Percentiles rank a stretch among this genome's conserved stretches.
phyloP scores from a whole-genome alignment of 2,888 invertebrate genomes.

The Eucera pruinosa region DNA sequence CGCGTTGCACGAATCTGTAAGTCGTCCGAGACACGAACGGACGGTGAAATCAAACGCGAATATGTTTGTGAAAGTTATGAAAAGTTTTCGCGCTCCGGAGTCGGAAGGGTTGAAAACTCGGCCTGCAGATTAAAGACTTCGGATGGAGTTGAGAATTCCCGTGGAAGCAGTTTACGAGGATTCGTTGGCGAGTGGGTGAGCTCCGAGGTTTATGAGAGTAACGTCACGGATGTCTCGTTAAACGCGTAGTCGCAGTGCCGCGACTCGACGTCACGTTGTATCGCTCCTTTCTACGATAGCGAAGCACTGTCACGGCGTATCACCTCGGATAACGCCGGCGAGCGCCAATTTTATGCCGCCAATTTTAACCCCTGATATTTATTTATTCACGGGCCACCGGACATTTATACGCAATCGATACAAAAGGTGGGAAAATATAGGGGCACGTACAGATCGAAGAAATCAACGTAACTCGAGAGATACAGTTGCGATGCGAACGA shows the following conservation, averaged over 20 bases:
- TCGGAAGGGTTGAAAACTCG: neutral
- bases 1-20: too few species aligned
- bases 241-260: constrained; percentile 51
- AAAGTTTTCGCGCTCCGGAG: constrained; percentile 6
- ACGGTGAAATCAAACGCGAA: too few species aligned
- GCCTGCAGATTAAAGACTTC: constrained; percentile 38
- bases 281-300: constrained; percentile 35
- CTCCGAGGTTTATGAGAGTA: constrained; percentile 69
- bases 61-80: neutral
- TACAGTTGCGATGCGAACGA: too few species aligned
- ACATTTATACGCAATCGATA: neutral
- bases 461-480: too few species aligned
- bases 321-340: constrained; percentile 31
- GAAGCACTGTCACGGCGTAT: constrained; percentile 32
- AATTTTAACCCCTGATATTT: constrained; percentile 49
- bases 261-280: constrained; percentile 64
- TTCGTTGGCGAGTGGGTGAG: constrained; percentile 34
- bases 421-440: too few species aligned
- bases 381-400: constrained; percentile 12
- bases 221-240: constrained; percentile 73
- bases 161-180: constrained; percentile 36
- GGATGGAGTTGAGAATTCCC: constrained; percentile 27
- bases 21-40: neutral
- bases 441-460: too few species aligned
- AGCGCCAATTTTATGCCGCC: constrained; percentile 55